Evolutionary conservation across 2,113 vertebrate genomes (phyloP), one percentile per base, ranked within the genome.

Genomic region (Elephantulus edwardii): DNA sequence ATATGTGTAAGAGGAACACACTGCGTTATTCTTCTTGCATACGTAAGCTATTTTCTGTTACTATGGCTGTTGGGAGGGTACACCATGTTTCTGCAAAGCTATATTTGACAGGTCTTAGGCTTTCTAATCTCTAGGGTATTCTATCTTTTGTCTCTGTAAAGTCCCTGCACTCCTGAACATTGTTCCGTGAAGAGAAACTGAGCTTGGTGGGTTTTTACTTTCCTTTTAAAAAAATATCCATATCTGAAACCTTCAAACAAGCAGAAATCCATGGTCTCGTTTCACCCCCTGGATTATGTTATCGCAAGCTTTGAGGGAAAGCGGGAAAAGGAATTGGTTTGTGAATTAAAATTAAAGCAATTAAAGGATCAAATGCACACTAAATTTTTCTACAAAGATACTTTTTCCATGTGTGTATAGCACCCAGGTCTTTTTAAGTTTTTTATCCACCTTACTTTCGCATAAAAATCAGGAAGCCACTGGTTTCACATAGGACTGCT

Each of bases 381-480:
- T 95, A 92, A 96, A 94, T 96, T 95, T 96, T 93, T 93, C 91
- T 40, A 30, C 94, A 95, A 74, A 94, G 95, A 97, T 95, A 62
- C 78, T 68, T 88, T 96, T 96, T 93, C 97, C 91, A 66, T 92
- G 83, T 87, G 88, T 66, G 87, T 96, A 96, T 91, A 96, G 79
- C 93, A 90, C 92, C 94, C 90, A 85, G 91, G 92, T 92, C 96
- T 90, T 97, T 97, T 97, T 87, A 97, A 97, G 96, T 97, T 97
- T 97, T 96, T 97, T 89, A 96, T 95, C 91, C 92, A 93, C 96
- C 96, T 94, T 83, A 86, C 90, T 92, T 96, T 96, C 97, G 97
- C 96, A 96, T 93, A 95, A 97, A 96, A 95, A 96, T 96, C 96
- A 97, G 97, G 97, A 97, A 97, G 96, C 97, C 97, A 95, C 95